These are phyloP conservation scores for Hydraecia micacea DNA, from an alignment of 2,888 invertebrate species.

Conservation along the genomic window DNA sequence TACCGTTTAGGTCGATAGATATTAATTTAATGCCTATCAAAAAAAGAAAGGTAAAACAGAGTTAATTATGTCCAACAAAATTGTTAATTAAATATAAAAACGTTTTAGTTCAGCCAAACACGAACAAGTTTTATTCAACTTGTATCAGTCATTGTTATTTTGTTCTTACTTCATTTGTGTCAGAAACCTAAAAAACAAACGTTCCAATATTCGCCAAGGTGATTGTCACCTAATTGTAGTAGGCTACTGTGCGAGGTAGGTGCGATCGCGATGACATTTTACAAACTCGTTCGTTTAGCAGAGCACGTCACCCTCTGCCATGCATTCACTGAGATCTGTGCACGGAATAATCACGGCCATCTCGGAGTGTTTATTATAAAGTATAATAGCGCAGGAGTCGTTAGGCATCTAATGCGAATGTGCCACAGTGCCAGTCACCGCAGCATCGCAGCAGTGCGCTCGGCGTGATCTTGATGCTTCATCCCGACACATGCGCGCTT, in stretches of 20 bases:
- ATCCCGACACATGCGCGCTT: slow-evolving; percentile 49
- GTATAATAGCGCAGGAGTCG: slow-evolving; percentile 73
- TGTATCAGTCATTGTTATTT: slow-evolving; percentile 16
- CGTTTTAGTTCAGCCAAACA: not conserved
- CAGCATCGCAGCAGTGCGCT: not conserved
- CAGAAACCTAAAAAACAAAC: slow-evolving; percentile 30
- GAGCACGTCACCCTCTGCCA: slow-evolving; percentile 50
- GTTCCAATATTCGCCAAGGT: slow-evolving; percentile 41
- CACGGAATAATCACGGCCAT: slow-evolving; percentile 60
- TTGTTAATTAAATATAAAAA: slow-evolving; percentile 18
- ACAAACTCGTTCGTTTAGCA: slow-evolving; percentile 50
- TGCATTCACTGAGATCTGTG: slow-evolving; percentile 51
- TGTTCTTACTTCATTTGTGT: slow-evolving; percentile 14
- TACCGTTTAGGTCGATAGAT: not conserved
- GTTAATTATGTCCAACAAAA: slow-evolving; percentile 7
- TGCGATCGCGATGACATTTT: slow-evolving; percentile 53
- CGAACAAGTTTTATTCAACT: slow-evolving; percentile 23
- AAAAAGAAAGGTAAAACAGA: not conserved
- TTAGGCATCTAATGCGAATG: slow-evolving; percentile 73
- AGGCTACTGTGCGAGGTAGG: slow-evolving; percentile 17
- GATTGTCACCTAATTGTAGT: slow-evolving; percentile 47
- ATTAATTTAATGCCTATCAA: slow-evolving; percentile 15
- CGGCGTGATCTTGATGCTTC: slow-evolving; percentile 62
- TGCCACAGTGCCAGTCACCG: slow-evolving; percentile 64
- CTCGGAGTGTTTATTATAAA: slow-evolving; percentile 69